Percentiles rank a stretch among this genome's conserved stretches.
Conservation (phyloP, 2,888 invertebrate species). For the Corythucha ciliata region DNA sequence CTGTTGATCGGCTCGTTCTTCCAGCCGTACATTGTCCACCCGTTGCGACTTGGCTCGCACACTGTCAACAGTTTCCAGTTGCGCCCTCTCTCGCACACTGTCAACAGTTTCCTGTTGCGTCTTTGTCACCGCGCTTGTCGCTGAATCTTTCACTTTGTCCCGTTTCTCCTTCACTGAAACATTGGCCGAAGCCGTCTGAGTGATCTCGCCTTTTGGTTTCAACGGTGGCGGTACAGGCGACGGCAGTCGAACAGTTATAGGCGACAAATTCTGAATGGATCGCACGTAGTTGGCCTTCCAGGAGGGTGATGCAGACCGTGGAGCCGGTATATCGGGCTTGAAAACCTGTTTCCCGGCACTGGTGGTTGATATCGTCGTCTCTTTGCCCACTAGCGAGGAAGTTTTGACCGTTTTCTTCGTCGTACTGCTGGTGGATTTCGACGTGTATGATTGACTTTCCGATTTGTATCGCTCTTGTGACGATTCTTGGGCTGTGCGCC, state of each 20-base stretch:
- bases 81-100: too few species aligned
- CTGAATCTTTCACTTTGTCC: constrained; percentile 1
- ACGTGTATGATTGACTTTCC: constrained; percentile 7
- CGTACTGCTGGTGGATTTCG: background rate
- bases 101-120: too few species aligned
- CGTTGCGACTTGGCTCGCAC: too few species aligned
- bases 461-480: too few species aligned
- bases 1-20: too few species aligned
- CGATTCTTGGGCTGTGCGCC: constrained; percentile 5
- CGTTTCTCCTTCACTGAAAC: constrained; percentile 19
- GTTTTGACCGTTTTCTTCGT: constrained; percentile 6
- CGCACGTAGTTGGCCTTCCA: constrained; percentile 26
- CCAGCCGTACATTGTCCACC: too few species aligned
- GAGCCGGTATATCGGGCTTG: constrained; percentile 19
- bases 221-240: constrained; percentile 27
- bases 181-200: constrained; percentile 23
- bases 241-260: constrained; percentile 28
- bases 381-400: constrained; percentile 17
- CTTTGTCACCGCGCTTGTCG: too few species aligned
- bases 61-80: too few species aligned
- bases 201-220: constrained; percentile 24
- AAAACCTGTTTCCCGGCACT: constrained; percentile 20
- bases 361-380: background rate
- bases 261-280: constrained; percentile 29
- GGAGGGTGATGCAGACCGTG: constrained; percentile 19